Conservation (phyloP, 2,113 vertebrate species). For the Gymnogyps californianus region DNA sequence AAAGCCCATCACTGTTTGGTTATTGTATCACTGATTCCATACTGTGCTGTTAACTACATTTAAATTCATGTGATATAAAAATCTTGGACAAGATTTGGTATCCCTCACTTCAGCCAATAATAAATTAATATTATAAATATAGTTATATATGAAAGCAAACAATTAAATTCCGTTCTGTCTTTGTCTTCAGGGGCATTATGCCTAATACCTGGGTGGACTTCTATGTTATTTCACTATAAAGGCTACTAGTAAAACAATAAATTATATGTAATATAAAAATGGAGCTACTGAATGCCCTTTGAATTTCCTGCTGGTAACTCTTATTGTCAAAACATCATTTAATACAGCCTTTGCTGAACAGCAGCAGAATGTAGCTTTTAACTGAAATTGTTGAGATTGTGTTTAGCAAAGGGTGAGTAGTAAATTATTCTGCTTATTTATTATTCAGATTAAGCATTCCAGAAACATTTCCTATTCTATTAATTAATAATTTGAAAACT, state of each 20-base stretch:
- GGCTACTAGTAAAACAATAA: neutral
- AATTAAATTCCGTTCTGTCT: neutral
- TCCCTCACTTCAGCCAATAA: neutral
- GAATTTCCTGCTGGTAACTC: neutral
- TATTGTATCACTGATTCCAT: neutral
- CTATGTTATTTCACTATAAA: neutral
- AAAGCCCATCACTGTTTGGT: neutral
- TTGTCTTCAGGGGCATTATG: neutral
- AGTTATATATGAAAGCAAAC: neutral
- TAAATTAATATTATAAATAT: neutral
- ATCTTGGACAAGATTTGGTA: neutral
- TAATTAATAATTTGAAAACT: slow-evolving; percentile 51
- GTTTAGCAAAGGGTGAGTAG: neutral
- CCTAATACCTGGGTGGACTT: neutral
- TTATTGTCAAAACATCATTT: neutral
- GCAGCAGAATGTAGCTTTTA: neutral
- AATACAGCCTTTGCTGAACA: neutral
- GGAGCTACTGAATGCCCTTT: neutral
- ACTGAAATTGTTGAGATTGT: neutral
- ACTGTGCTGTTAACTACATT: neutral
- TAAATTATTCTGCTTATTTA: slow-evolving; percentile 48
- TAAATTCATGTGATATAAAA: neutral
- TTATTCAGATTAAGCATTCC: slow-evolving; percentile 29
- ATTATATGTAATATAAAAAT: neutral
- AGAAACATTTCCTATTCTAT: slow-evolving; percentile 35